Evolutionary conservation across 1,140 invertebrate species (phyloP), one percentile per base, ranked within the genome.

Genomic region (Drosophila albomicans): DNA sequence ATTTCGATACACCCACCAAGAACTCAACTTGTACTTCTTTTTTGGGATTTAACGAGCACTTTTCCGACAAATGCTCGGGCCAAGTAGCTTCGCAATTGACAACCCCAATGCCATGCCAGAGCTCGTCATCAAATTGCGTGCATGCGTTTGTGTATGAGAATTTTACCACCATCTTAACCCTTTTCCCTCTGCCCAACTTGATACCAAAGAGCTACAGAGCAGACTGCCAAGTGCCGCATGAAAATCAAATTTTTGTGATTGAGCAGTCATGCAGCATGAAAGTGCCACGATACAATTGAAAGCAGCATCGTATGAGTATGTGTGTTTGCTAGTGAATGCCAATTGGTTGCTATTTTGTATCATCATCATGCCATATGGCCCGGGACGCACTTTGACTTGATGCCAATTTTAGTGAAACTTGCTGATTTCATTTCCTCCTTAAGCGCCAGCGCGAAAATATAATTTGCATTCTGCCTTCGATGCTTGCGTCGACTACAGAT

Each of bases 241-340:
- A 80, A 88, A 87, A 88, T 87, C 85, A 88, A 84, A 88, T 88
- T 87, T 85, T 84, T 87, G 88, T 88, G 84, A 87, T 87, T 88
- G 84, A 87, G 71, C 84, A 84, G 85, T 69, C 77, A 87, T 66
- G 84, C 51, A 88, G 85, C 84, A 78, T 87, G 77, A 30, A 32
- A 52, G 11, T 32, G 51, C 25, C 51, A 32, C 13, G 30, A 45
- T 65, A 49, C 69, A 65, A 65, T 73, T 73, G 62, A 51, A 67
- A 51, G 54, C 62, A 38, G 20, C 41, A 13, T 51, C 1, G 15
- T 7, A 11, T 54, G 28, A 32, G 35, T 65, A 1, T 65, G 13
- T 43, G 30, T 70, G 49, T 15, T 5, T 11, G 52, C 25, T 11
- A 13, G 25, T 13, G 30, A 61, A 48, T 57, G 51, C 13, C 49